Evolutionary conservation across 2,888 invertebrate genomes (phyloP), one percentile per base, ranked within the genome.

Genomic region (Sabellastarte sp.): DNA sequence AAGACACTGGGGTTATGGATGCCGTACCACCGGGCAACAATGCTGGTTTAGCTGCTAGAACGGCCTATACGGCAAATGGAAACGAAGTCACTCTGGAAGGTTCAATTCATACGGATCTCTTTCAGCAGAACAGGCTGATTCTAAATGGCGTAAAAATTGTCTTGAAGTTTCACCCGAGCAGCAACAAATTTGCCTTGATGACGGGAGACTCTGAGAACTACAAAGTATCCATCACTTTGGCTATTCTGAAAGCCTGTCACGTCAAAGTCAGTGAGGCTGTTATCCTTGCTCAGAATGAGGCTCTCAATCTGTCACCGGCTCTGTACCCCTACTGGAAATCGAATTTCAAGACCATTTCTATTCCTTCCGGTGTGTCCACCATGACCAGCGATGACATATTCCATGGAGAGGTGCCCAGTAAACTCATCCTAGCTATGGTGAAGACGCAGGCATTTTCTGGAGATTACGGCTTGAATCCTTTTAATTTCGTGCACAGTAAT

Each of bases 311-410:
- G 4, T 33, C 30, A 26, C 60, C 60, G 2, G 60, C 60, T 20
- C 1, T 28, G 24, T 60, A 41, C 20, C 41, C 41, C 10, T 41
- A 15, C 20, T 41, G 41, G 41, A 41, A 41, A 41, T 50, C 24
- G 50, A 51, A 60, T 60, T 50, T 60, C 2, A 60, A 60, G 30
- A 50, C 60, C 2, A 30, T 50, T 26, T 50, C n/a, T 5, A 60
- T 60, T 28, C 20, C 60, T n/a, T 24, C 5, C 28, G 60, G 51
- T 29, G 31, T 31, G 30, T 60, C 15, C 24, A 30, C 50, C 2
- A n/a, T 24, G 4, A 51, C 60, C 2, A 60, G 31, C 15, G 60
- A 60, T 20, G 60, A 60, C 24, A 51, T 60, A 30, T 60, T 50
- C 30, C 60, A 60, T 26, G 60, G 60, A 4, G 31, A 31, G 28